Evolutionary conservation across 1,140 invertebrate species (phyloP), one percentile per base, ranked within the genome.

Genomic region (Drosophila paulistorum): DNA sequence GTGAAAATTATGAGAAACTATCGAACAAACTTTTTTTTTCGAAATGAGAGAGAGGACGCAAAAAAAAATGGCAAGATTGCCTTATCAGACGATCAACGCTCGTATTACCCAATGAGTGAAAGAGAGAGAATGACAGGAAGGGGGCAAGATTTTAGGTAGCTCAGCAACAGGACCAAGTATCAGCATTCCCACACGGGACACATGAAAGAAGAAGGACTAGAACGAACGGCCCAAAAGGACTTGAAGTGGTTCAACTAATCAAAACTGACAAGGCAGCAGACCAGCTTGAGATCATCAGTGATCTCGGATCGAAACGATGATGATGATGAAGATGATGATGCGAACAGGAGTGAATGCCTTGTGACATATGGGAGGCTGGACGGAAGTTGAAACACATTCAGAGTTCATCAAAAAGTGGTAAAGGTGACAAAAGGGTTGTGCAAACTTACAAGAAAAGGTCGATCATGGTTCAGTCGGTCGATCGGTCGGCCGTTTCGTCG

Each of bases 241-340:
- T 68, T 83, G 79, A 77, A 87, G 83, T 89, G 84, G 79, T 87
- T 83, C 84, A 83, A 80, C 84, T 87, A 87, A 87, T 87, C 83
- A 87, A 87, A 89, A 77, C 76, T 87, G 84, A 87, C 83, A 87
- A 83, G 84, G 83, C 70, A 77, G 57, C 83, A 83, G 84, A 87
- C 84, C 83, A 79, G 79, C 65, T 63, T 60, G 70, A 81, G 74
- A 86, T 86, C 82, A 86, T 74, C 41, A 20, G 1, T 48, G 72
- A 81, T 72, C 68, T 64, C 17, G 45, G 45, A 51, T 23, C 45
- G 45, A 11, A 51, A 23, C 7, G 45, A 23, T 23, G 17, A 51
- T 20, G 64, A 61, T 41, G 58, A 61, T 58, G 62, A 81, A 61
- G 45, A 54, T 33, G 64, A 77, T 65, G 39, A 72, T 74, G 42